Percentiles rank a stretch among this genome's conserved stretches.
Evolutionary conservation across 2,113 vertebrate genomes (phyloP).

Genomic region (Salvator merianae): DNA sequence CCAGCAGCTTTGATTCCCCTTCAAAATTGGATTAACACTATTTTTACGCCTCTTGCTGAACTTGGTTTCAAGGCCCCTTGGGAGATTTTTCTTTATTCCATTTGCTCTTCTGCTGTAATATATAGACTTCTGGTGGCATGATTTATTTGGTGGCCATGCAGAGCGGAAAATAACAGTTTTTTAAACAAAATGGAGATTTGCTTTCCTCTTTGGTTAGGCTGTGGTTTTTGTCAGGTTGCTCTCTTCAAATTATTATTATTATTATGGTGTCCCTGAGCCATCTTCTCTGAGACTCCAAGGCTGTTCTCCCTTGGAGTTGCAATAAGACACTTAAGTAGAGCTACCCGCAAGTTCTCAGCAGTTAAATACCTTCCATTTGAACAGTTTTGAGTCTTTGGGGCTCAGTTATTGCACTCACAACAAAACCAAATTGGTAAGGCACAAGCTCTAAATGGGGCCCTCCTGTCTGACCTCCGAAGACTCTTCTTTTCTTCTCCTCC

Average conservation of each 20-base stretch:
- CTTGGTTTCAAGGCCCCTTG: neutral
- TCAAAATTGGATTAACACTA: neutral
- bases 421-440: slow-evolving; percentile 10
- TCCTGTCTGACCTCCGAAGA: neutral
- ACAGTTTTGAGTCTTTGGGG: slow-evolving; percentile 26
- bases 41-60: neutral
- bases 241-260: neutral
- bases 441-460: slow-evolving; percentile 4
- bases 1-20: neutral
- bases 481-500: neutral
- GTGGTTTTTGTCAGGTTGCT: slow-evolving; percentile 13
- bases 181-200: slow-evolving; percentile 24
- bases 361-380: slow-evolving; percentile 4
- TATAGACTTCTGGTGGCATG: neutral
- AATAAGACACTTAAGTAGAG: slow-evolving; percentile 12
- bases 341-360: neutral
- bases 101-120: neutral
- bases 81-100: neutral
- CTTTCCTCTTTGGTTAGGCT: slow-evolving; percentile 23
- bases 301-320: slow-evolving; percentile 3
- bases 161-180: slow-evolving; percentile 18
- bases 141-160: slow-evolving; percentile 7
- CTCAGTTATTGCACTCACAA: slow-evolving; percentile 26
- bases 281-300: slow-evolving; percentile 11
- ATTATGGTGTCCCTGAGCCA: neutral